Evolutionary conservation across 2,888 invertebrate genomes (phyloP), one percentile per base, ranked within the genome.

Genomic region (Spodoptera picta): DNA sequence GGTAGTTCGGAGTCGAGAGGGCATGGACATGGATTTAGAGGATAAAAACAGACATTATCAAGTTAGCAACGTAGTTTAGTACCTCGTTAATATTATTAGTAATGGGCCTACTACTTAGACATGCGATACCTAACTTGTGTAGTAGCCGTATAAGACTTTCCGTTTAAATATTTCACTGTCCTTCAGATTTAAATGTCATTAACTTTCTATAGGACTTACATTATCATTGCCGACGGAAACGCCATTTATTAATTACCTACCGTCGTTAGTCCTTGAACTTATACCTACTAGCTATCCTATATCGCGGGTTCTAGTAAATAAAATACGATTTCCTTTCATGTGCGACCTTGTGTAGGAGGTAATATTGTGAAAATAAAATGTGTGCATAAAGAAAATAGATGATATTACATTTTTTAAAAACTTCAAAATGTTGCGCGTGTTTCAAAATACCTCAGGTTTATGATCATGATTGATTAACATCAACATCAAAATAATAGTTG

Each of bases 161-260:
- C 23, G 27, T 36, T 54, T n/a, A 43, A 51, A 31, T 23, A 43
- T 49, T 47, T 31, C 10, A 53, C 36, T 51, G 69, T 57, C 44
- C 71, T 60, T 70, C 66, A 41, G 57, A 43, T 65, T 59, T 43
- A 42, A 70, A 56, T 70, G 49, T 46, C 46, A 47, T 56, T 47
- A 60, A 50, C 49, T 65, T 47, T 19, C 19, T 47, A 44, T 49
- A 36, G 43, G n/a, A 49, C 23, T 23, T 45, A 23, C 50, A 48
- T 45, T 45, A 49, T 41, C 51, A 66, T 36, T 46, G 43, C 27
- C 12, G 60, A 53, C 43, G 55, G 60, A 60, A 70, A 53, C 42
- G 19, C 56, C 53, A 71, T 69, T 65, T 53, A 46, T 65, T 70
- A 69, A 65, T 60, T 60, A 65, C 46, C 47, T 60, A 65, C 46